Percentiles rank a stretch among this genome's conserved stretches.
Evolutionary conservation across 1,140 invertebrate species (phyloP).

Genomic region (Ips typographus): DNA sequence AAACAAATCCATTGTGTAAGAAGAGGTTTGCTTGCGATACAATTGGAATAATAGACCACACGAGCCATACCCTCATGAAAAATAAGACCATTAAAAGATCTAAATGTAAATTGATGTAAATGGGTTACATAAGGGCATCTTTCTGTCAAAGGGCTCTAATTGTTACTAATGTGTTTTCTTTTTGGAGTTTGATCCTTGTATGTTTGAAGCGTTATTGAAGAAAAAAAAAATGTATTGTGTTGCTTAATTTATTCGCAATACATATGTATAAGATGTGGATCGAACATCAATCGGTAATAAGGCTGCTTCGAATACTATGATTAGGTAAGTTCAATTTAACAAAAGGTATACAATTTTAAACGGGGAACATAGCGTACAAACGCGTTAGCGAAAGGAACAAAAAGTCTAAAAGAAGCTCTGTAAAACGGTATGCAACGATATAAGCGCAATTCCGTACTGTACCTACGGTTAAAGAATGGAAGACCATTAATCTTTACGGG

Average conservation of each 20-base stretch:
- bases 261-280: too few relatives aligned
- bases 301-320: too few relatives aligned
- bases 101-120: constrained; percentile 37
- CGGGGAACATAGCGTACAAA: too few relatives aligned
- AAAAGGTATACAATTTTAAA: too few relatives aligned
- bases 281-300: too few relatives aligned
- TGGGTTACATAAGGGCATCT: constrained; percentile 37
- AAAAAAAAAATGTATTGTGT: too few relatives aligned
- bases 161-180: constrained; percentile 35
- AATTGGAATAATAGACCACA: constrained; percentile 32
- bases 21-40: constrained; percentile 25
- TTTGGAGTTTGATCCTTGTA: not conserved
- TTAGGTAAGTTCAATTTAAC: too few relatives aligned
- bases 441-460: constrained; percentile 34
- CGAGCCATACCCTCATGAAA: constrained; percentile 32
- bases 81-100: constrained; percentile 35
- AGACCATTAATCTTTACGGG: constrained; percentile 51
- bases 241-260: too few relatives aligned
- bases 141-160: constrained; percentile 33
- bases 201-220: too few relatives aligned
- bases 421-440: constrained; percentile 19
- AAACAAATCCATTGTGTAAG: constrained; percentile 34
- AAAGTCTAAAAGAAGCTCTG: constrained; percentile 2
- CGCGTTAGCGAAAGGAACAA: not conserved
- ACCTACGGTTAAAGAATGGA: constrained; percentile 32